These are phyloP conservation scores for Platygyra sinensis DNA, from an alignment of 64 coral and sea anemone species.

Conservation along the genomic window DNA sequence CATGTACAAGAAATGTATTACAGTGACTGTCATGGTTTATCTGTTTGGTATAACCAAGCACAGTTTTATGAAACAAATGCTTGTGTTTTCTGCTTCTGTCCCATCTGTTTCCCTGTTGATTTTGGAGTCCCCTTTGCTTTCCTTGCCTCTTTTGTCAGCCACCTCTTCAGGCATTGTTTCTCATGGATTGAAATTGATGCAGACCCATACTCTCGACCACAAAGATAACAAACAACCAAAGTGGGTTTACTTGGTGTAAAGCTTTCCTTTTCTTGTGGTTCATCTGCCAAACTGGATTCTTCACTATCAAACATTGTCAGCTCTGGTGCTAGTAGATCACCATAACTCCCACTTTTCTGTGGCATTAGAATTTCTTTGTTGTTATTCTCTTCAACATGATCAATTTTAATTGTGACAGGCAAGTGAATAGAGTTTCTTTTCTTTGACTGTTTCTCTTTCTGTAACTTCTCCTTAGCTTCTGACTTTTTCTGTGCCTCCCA, in stretches of 20 bases:
- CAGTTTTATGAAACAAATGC: constrained; percentile 17
- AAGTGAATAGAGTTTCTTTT: constrained; percentile 76
- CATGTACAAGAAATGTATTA: not conserved
- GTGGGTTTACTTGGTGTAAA: constrained; percentile 40
- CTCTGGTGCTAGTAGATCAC: constrained; percentile 1
- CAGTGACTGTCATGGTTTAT: not conserved
- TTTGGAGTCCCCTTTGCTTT: constrained; percentile 68
- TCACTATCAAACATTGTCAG: not conserved
- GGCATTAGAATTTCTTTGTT: constrained; percentile 6
- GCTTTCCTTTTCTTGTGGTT: constrained; percentile 13
- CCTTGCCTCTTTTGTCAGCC: constrained; percentile 46
- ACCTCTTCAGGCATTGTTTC: constrained; percentile 92
- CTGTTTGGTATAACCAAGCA: not conserved
- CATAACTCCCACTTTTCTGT: constrained; percentile 27
- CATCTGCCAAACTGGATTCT: not conserved
- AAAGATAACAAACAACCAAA: constrained; percentile 87
- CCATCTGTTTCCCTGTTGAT: constrained; percentile 26
- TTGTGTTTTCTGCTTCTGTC: constrained; percentile 32
- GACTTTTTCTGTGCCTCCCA: constrained; percentile 69
- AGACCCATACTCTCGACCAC: constrained; percentile 86
- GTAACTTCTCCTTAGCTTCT: constrained; percentile 59
- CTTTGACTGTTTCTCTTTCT: constrained; percentile 56
- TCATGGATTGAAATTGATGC: constrained; percentile 94
- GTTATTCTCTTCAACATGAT: constrained; percentile 47
- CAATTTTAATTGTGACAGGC: constrained; percentile 62